A percentile compares a stretch with the other conserved stretches of the same genome.
phyloP scores from a whole-genome alignment of 2,797 vertebrate genomes.

The Aphelocoma californica region DNA sequence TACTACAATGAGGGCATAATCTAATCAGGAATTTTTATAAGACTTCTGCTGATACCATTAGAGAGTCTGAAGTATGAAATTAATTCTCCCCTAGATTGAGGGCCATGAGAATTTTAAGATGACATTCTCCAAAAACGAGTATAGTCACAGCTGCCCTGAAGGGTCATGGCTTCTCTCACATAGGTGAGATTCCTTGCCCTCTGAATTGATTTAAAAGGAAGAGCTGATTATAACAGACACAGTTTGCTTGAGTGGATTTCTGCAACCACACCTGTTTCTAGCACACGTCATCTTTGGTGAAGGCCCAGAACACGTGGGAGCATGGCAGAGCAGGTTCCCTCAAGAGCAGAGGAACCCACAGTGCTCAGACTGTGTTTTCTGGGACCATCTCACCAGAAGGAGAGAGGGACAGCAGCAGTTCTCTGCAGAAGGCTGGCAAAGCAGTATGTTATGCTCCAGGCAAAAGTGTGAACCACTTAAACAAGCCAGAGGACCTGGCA shows the following conservation, averaged over 20 bases:
- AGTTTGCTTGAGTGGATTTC: neutral
- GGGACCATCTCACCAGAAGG: neutral
- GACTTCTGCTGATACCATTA: neutral
- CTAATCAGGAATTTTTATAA: neutral
- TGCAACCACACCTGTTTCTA: neutral
- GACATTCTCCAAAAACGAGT: neutral
- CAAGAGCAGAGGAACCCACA: neutral
- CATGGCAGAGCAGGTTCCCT: neutral
- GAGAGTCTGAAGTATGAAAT: neutral
- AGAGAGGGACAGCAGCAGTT: neutral
- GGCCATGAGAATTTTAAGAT: neutral
- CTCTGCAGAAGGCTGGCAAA: neutral
- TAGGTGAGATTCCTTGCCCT: neutral
- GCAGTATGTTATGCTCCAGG: neutral
- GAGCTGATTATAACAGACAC: neutral
- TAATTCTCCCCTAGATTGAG: neutral
- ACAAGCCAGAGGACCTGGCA: constrained; percentile 4
- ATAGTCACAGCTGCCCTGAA: neutral
- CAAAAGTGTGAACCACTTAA: neutral
- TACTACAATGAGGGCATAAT: neutral
- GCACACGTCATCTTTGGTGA: neutral
- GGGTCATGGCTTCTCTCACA: neutral
- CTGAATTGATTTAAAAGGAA: neutral
- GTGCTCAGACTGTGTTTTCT: neutral
- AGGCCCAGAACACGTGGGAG: neutral